phyloP scores from a whole-genome alignment of 2,888 invertebrate genomes.

The Actias luna region DNA sequence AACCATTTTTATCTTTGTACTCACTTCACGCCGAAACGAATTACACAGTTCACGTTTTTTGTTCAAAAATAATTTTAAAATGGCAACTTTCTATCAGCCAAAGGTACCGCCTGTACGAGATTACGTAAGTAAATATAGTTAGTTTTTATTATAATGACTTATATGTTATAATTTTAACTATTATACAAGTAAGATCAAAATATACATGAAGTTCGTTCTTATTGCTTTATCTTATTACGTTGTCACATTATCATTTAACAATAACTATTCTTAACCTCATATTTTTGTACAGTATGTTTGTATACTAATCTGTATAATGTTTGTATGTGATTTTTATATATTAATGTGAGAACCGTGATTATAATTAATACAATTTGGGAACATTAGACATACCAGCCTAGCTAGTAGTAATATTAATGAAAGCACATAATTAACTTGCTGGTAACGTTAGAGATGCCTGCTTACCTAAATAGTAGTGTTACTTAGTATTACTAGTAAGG shows the following conservation, averaged over 20 bases:
- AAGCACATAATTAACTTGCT: no score
- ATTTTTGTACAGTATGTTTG: not conserved
- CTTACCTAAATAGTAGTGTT: no score
- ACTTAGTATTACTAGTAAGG: no score
- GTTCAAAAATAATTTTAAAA: conserved; percentile 21
- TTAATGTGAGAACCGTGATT: no score
- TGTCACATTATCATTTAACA: not conserved
- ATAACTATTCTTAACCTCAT: not conserved
- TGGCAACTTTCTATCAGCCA: conserved; percentile 21
- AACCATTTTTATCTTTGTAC: conserved; percentile 34
- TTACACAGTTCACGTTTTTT: conserved; percentile 33
- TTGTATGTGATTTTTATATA: no score
- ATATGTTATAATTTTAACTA: not conserved
- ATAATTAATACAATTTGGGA: no score
- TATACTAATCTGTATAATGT: no score
- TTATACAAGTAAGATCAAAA: conserved; percentile 24
- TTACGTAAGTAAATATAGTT: conserved; percentile 44
- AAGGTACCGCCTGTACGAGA: conserved; percentile 48
- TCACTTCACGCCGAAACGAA: conserved; percentile 52
- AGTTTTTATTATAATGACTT: conserved; percentile 3
- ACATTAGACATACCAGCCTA: no score
- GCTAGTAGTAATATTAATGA: no score
- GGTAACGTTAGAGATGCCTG: no score
- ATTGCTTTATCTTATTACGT: not conserved
- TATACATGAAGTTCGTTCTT: conserved; percentile 38